Conservation (phyloP, 1,140 invertebrate genomes). For the Temnothorax curvispinosus region DNA sequence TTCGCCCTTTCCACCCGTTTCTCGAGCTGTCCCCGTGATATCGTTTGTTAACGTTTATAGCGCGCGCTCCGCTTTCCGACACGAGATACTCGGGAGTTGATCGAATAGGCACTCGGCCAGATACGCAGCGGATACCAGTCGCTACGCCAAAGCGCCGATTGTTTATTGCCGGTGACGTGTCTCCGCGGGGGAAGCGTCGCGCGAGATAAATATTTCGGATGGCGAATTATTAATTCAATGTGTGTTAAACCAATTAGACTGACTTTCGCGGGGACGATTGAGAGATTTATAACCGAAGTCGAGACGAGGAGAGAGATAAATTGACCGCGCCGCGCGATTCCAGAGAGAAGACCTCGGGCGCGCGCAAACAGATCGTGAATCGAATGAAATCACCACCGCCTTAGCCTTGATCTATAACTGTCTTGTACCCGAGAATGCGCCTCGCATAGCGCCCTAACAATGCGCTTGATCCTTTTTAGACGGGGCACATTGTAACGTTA, state of each 20-base stretch:
- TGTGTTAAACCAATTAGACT: background rate
- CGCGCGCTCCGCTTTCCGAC: background rate
- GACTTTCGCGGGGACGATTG: background rate
- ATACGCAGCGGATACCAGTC: slow-evolving; percentile 51
- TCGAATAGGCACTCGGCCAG: slow-evolving; percentile 51
- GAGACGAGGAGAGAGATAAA: background rate
- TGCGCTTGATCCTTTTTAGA: slow-evolving; percentile 18
- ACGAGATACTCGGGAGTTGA: slow-evolving; percentile 4
- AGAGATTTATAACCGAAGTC: background rate
- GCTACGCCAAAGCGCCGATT: slow-evolving; percentile 61
- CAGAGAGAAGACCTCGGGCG: background rate
- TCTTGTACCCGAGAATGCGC: slow-evolving; percentile 1
- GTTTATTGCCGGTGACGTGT: slow-evolving; percentile 51
- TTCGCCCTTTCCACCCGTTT: background rate
- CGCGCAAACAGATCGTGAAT: slow-evolving; percentile 1
- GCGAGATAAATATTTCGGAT: slow-evolving; percentile 17
- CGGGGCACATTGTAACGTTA: background rate
- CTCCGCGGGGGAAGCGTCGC: too few relatives aligned
- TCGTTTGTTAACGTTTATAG: slow-evolving; percentile 1
- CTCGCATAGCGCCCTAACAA: background rate
- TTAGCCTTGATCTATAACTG: slow-evolving; percentile 36
- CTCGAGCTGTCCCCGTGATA: background rate
- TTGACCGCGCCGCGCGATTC: background rate
- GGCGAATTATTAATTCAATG: background rate
- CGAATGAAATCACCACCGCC: slow-evolving; percentile 11